Conservation (phyloP, 2,797 vertebrate species). For the Manis pentadactyla region DNA sequence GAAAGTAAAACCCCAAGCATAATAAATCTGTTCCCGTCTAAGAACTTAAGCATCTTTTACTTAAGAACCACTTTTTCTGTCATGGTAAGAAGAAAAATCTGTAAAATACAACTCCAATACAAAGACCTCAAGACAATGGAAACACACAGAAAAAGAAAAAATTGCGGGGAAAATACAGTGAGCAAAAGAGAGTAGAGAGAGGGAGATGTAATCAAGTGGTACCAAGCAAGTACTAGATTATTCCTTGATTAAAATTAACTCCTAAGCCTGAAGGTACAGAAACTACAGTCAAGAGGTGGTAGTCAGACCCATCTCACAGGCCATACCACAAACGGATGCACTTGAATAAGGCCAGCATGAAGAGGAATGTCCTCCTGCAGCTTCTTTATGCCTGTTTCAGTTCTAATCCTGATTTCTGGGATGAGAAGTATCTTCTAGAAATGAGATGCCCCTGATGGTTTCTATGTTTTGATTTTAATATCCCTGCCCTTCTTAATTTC, state of each 20-base stretch:
- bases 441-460: not conserved
- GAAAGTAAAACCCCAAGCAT: not conserved
- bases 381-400: not conserved
- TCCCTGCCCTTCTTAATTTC: not conserved
- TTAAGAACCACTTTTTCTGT: not conserved
- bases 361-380: not conserved
- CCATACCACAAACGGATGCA: not conserved
- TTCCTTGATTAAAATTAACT: not conserved
- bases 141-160: not conserved
- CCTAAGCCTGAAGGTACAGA: not conserved
- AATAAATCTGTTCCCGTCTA: not conserved
- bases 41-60: not conserved
- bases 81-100: not conserved
- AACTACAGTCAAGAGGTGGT: not conserved
- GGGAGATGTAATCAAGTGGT: fast-evolving
- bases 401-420: not conserved
- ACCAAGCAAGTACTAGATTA: not conserved
- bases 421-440: not conserved
- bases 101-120: not conserved
- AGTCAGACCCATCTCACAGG: not conserved
- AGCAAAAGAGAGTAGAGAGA: not conserved
- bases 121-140: not conserved
- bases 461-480: constrained; percentile 3
- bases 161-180: not conserved
- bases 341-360: not conserved